These are phyloP conservation scores for Trachelus iudaicus DNA, from an alignment of 2,888 invertebrate genomes.

Conservation along the genomic window DNA sequence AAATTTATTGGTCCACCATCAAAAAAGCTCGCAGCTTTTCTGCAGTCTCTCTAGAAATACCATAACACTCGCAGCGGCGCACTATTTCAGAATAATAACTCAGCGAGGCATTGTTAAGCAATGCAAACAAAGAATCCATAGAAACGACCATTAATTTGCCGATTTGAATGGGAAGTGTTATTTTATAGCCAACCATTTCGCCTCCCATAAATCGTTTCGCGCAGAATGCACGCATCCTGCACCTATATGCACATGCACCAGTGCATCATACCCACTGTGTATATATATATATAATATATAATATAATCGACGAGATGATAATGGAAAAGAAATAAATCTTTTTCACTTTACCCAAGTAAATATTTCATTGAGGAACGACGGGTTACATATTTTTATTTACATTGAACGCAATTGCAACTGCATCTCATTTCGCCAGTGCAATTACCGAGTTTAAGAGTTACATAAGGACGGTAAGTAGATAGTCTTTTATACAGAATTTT, in stretches of 20 bases:
- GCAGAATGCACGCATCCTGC: slow-evolving; percentile 28
- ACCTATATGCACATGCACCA: slow-evolving; percentile 3
- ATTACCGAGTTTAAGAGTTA: background rate
- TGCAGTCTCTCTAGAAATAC: background rate
- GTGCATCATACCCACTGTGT: background rate
- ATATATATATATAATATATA: background rate
- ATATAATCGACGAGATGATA: background rate
- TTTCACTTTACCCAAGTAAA: background rate
- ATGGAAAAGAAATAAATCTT: background rate
- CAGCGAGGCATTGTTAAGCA: slow-evolving; percentile 44
- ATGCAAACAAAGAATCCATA: slow-evolving; percentile 57
- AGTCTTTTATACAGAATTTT: background rate
- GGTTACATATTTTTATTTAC: background rate
- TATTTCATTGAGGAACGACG: background rate
- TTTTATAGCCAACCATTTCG: slow-evolving; percentile 56
- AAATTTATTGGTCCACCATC: background rate
- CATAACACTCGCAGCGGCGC: slow-evolving; percentile 13
- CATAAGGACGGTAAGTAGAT: background rate
- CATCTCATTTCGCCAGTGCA: background rate
- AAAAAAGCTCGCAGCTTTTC: background rate
- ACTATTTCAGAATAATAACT: slow-evolving; percentile 53
- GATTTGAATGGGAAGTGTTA: slow-evolving; percentile 61
- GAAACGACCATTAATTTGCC: slow-evolving; percentile 59
- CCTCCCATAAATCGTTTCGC: slow-evolving; percentile 51
- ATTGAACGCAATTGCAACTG: background rate